Percentiles rank a stretch among this genome's conserved stretches.
Evolutionary conservation across 2,113 vertebrate genomes (phyloP).

Genomic region (Hystrix cristata): DNA sequence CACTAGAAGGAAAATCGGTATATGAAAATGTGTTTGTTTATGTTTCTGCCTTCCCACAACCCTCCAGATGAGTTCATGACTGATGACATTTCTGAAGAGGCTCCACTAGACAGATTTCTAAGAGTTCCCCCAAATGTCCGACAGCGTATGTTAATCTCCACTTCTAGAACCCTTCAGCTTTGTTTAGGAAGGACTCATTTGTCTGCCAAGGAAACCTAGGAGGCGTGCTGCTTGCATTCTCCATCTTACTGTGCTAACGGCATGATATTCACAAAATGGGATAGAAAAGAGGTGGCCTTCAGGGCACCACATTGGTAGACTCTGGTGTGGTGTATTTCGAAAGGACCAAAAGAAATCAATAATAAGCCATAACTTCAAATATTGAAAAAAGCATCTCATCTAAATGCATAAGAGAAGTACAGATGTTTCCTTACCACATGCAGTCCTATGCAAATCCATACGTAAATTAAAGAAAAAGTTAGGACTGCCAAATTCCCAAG

Average conservation of each 20-base stretch:
- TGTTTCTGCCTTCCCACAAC: neutral
- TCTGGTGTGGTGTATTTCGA: neutral
- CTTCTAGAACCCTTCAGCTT: neutral
- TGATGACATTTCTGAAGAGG: slow-evolving; percentile 10
- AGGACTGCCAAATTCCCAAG: slow-evolving; percentile 55
- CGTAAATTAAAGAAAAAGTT: slow-evolving; percentile 62
- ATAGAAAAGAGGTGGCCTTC: neutral
- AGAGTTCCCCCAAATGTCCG: neutral
- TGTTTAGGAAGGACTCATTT: neutral
- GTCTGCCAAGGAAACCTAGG: neutral
- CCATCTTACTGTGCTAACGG: neutral
- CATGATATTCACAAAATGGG: neutral
- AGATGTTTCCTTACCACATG: slow-evolving; percentile 64
- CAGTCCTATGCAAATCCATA: slow-evolving; percentile 61
- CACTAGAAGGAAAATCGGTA: neutral
- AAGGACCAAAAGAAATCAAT: slow-evolving; percentile 33
- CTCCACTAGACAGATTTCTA: slow-evolving; percentile 16
- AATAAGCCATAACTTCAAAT: slow-evolving; percentile 64
- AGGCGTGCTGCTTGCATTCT: neutral
- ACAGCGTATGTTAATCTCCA: neutral
- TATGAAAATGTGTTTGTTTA: neutral
- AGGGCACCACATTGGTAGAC: neutral
- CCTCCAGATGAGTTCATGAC: neutral
- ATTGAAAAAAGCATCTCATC: slow-evolving; percentile 45
- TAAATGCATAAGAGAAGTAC: slow-evolving; percentile 51